Evolutionary conservation across 2,797 vertebrate genomes (phyloP).

Genomic region (Leptoclinus maculatus): DNA sequence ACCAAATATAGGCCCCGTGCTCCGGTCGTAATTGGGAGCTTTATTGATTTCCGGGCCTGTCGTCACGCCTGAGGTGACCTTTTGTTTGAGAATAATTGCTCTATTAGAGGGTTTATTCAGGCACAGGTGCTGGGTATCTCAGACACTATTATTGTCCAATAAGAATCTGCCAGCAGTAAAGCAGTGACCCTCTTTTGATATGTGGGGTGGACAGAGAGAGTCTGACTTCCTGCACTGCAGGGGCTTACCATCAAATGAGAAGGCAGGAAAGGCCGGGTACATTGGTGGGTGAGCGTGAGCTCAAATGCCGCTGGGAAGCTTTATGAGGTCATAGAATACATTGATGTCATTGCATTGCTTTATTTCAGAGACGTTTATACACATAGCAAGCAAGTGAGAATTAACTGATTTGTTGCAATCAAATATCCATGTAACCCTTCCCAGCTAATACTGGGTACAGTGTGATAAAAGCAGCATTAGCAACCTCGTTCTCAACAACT

Average conservation of each 20-base stretch:
- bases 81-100: conserved; percentile 88
- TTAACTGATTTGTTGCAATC: too few species aligned
- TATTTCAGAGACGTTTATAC: conserved; percentile 19
- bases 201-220: conserved; percentile 44
- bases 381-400: background rate
- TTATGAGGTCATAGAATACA: conserved; percentile 42
- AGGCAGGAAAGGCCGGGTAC: background rate
- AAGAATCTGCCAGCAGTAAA: conserved; percentile 68
- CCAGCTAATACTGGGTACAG: background rate
- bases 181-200: conserved; percentile 70
- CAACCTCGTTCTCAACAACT: background rate
- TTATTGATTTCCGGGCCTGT: conserved; percentile 85
- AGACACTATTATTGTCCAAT: conserved; percentile 78
- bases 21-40: conserved; percentile 78
- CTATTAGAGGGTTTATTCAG: conserved; percentile 84
- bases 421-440: background rate
- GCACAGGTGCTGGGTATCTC: conserved; percentile 79
- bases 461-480: background rate
- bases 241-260: conserved; percentile 54
- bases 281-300: conserved; percentile 31
- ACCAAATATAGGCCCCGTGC: conserved; percentile 68
- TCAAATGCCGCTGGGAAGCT: conserved; percentile 11
- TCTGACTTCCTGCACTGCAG: conserved; percentile 41
- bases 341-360: conserved; percentile 25
- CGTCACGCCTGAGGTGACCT: conserved; percentile 83